Evolutionary conservation across 2,113 vertebrate genomes (phyloP).

Genomic region (Hepsetus odoe): DNA sequence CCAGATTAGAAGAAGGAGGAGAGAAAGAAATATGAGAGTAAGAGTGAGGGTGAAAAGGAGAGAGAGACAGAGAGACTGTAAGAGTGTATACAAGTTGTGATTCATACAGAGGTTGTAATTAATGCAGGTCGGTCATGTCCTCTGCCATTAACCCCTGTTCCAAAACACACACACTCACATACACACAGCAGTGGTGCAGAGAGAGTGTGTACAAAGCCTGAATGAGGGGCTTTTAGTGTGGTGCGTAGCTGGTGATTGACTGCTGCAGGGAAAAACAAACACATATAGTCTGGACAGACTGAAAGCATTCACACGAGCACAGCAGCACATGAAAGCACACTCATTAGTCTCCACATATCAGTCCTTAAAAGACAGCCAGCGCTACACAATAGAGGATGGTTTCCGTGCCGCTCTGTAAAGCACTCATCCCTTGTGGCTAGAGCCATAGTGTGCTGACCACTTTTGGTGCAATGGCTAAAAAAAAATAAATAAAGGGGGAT

Average conservation of each 20-base stretch:
- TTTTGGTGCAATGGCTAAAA: too few relatives aligned
- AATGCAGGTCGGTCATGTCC: background rate
- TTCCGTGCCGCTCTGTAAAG: too few relatives aligned
- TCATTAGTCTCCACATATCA: background rate
- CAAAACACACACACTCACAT: background rate
- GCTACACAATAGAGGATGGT: too few relatives aligned
- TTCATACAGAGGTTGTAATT: background rate
- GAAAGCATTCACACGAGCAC: conserved; percentile 16
- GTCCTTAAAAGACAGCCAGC: background rate
- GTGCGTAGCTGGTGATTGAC: background rate
- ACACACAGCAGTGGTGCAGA: background rate
- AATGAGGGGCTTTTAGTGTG: background rate
- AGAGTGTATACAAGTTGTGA: background rate
- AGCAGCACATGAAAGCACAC: conserved; percentile 17
- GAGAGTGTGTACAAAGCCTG: background rate
- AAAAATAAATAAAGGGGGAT: too few relatives aligned
- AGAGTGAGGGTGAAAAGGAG: background rate
- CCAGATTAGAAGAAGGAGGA: background rate
- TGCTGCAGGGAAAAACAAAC: background rate
- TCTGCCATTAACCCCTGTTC: too few relatives aligned
- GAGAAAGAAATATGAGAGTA: background rate
- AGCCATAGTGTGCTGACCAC: too few relatives aligned
- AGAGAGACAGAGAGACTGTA: background rate
- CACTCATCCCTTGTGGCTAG: too few relatives aligned
- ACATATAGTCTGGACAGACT: conserved; percentile 2